Conservation (phyloP, 2,888 invertebrate species). For the Uropetala carovei region DNA sequence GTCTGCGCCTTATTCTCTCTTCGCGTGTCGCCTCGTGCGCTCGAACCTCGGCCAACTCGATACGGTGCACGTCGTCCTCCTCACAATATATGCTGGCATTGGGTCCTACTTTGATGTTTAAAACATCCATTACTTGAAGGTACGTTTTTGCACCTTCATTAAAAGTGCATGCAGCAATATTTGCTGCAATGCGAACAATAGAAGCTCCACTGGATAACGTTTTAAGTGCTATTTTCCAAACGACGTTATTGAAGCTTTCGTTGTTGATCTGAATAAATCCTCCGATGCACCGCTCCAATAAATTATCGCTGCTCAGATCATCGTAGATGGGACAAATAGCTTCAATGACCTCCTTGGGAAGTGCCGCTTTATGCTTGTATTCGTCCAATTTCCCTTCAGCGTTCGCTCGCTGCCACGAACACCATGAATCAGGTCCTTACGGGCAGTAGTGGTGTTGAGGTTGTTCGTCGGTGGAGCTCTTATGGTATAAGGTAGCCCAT, state of each 20-base stretch:
- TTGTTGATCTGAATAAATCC: conserved; percentile 70
- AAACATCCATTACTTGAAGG: conserved; percentile 67
- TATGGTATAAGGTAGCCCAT: conserved; percentile 71
- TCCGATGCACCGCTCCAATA: conserved; percentile 70
- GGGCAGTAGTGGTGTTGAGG: conserved; percentile 71
- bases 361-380: conserved; percentile 68
- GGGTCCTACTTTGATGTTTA: conserved; percentile 68
- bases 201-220: too few relatives aligned
- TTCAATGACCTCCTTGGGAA: conserved; percentile 69
- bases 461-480: conserved; percentile 71
- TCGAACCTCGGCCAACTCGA: conserved; percentile 70
- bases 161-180: conserved; percentile 67
- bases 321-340: conserved; percentile 71
- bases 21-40: conserved; percentile 68
- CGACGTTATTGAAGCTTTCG: conserved; percentile 71
- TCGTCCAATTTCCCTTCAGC: conserved; percentile 54
- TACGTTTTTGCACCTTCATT: conserved; percentile 70
- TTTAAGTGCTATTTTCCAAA: conserved; percentile 71
- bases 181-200: too few relatives aligned
- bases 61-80: conserved; percentile 67
- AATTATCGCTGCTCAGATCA: conserved; percentile 71
- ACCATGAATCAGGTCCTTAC: conserved; percentile 69
- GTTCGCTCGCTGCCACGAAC: conserved; percentile 66
- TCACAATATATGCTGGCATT: conserved; percentile 56
- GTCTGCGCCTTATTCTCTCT: conserved; percentile 69